These are phyloP conservation scores for Apteryx mantelli DNA, from an alignment of 2,113 vertebrate species.

Conservation along the genomic window DNA sequence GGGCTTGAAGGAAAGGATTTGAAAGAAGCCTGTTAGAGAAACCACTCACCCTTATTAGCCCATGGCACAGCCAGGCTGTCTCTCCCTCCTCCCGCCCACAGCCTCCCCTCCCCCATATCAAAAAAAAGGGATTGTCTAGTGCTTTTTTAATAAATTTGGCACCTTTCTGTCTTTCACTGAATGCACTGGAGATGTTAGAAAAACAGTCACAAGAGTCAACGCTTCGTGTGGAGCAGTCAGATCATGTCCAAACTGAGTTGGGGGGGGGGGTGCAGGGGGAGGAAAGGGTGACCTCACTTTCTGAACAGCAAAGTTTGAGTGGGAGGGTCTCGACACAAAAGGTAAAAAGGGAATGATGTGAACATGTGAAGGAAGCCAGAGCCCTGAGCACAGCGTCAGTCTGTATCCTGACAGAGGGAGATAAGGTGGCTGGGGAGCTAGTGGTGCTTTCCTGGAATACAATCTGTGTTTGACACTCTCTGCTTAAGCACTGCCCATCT, in stretches of 20 bases:
- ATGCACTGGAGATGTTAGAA: conserved; percentile 31
- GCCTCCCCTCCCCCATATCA: conserved; percentile 1
- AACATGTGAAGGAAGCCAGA: conserved; percentile 72
- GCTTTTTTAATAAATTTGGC: not conserved
- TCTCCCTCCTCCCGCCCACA: not conserved
- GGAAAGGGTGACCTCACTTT: conserved; percentile 49
- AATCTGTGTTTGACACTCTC: conserved; percentile 69
- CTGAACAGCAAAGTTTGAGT: conserved; percentile 54
- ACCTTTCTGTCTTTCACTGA: conserved; percentile 24
- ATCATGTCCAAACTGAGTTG: not conserved
- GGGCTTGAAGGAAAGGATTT: conserved; percentile 34
- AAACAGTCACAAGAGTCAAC: not conserved
- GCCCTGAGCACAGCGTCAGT: conserved; percentile 42
- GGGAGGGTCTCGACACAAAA: conserved; percentile 75
- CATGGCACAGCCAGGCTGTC: conserved; percentile 12
- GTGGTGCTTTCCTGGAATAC: conserved; percentile 62
- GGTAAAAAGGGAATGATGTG: conserved; percentile 77
- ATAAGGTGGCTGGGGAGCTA: conserved; percentile 70
- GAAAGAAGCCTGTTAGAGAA: conserved; percentile 41
- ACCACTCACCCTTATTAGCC: not conserved
- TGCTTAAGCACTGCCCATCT: conserved; percentile 68
- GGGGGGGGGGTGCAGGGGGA: not conserved
- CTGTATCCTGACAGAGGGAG: conserved; percentile 69
- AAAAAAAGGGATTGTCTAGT: not conserved
- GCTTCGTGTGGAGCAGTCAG: not conserved